Percentiles rank a stretch among this genome's conserved stretches.
Conservation (phyloP, 2,888 invertebrate species). For the Drosophila neutralis region DNA sequence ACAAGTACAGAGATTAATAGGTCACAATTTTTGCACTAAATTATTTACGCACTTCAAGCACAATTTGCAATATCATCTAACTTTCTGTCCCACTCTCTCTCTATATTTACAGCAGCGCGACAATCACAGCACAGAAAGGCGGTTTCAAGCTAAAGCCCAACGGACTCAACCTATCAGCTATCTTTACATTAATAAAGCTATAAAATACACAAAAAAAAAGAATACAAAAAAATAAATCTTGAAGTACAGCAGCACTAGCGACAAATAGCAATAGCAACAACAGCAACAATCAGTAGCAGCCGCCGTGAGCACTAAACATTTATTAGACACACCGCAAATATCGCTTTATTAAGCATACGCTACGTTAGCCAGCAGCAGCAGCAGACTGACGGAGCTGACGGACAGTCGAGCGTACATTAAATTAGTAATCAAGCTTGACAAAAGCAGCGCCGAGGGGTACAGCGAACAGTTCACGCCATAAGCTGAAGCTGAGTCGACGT, state of each 20-base stretch:
- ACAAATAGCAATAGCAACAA: constrained; percentile 24
- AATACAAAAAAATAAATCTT: constrained; percentile 16
- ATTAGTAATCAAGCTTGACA: constrained; percentile 71
- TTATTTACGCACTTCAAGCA: not conserved
- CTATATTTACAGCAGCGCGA: constrained; percentile 45
- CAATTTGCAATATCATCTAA: not conserved
- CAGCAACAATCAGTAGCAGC: constrained; percentile 22
- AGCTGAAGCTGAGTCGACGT: constrained; percentile 36
- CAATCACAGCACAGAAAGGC: constrained; percentile 46
- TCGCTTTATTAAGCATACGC: constrained; percentile 71
- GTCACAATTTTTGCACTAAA: not conserved
- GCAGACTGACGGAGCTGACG: constrained; percentile 7
- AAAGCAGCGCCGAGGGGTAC: constrained; percentile 39
- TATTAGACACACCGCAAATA: constrained; percentile 58
- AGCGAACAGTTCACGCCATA: constrained; percentile 27
- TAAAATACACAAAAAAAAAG: constrained; percentile 5
- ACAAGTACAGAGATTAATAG: not conserved
- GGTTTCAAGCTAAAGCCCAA: constrained; percentile 43
- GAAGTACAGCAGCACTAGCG: constrained; percentile 26
- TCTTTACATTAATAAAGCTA: constrained; percentile 14
- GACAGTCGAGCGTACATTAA: constrained; percentile 45
- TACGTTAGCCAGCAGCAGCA: constrained; percentile 31
- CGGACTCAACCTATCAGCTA: constrained; percentile 29
- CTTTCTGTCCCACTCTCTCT: not conserved
- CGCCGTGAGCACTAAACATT: constrained; percentile 45